A percentile compares a stretch with the other conserved stretches of the same genome.
These are phyloP conservation scores for Hafferia zeledoni DNA, from an alignment of 2,797 vertebrate species.

Conservation along the genomic window DNA sequence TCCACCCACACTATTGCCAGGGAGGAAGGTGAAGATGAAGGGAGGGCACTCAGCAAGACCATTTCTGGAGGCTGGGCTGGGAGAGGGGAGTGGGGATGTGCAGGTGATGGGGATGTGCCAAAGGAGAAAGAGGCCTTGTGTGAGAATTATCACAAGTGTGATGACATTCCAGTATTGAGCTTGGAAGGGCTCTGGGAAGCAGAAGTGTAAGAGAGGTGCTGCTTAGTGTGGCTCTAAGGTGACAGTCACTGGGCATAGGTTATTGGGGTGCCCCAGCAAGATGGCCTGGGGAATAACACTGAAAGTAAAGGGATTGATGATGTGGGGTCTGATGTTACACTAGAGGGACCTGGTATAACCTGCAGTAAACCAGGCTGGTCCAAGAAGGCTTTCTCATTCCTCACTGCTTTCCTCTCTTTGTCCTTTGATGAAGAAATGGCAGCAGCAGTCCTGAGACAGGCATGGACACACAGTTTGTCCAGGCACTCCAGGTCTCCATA, in stretches of 20 bases:
- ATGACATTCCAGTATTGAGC: neutral
- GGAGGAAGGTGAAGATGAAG: conserved; percentile 12
- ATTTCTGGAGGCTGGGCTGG: neutral
- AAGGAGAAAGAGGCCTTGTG: neutral
- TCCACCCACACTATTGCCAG: neutral
- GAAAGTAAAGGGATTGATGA: neutral
- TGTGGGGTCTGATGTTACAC: neutral
- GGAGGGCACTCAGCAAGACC: neutral
- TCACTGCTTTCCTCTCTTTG: neutral
- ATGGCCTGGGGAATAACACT: neutral
- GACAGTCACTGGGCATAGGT: neutral
- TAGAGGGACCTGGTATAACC: neutral
- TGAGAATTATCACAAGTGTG: neutral
- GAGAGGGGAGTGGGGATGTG: neutral
- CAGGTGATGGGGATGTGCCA: neutral
- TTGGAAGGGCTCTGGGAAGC: neutral
- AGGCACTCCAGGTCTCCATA: neutral
- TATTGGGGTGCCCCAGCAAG: neutral
- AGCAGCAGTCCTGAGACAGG: neutral
- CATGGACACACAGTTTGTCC: neutral
- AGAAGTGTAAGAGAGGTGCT: neutral
- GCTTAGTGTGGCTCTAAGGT: neutral
- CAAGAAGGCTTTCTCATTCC: neutral
- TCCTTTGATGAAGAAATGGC: neutral
- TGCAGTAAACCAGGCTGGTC: neutral